Evolutionary conservation across 2,888 invertebrate species (phyloP).

Genomic region (Macaria notata): DNA sequence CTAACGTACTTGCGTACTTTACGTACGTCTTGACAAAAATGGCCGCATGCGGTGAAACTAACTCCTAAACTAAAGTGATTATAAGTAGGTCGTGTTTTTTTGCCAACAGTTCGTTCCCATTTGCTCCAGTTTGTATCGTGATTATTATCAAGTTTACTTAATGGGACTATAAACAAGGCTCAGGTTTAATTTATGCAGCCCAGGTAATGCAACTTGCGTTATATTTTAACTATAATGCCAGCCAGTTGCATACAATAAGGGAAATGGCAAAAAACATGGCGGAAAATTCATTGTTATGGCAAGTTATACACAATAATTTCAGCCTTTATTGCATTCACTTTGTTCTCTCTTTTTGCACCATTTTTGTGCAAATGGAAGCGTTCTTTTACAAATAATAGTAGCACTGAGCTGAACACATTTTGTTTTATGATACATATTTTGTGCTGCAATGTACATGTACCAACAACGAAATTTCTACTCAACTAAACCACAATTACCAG

Average conservation of each 20-base stretch:
- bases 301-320: conserved; percentile 11
- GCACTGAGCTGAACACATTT: neutral
- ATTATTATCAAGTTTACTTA: conserved; percentile 33
- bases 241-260: conserved; percentile 12
- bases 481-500: too few species aligned
- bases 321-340: conserved; percentile 7
- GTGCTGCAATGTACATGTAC: neutral
- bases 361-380: neutral
- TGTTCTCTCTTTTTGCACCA: conserved; percentile 3
- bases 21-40: conserved; percentile 1
- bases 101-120: conserved; percentile 16
- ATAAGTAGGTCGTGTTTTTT: conserved; percentile 8
- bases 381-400: conserved; percentile 1
- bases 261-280: conserved; percentile 18
- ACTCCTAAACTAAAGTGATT: conserved; percentile 5
- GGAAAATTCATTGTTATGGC: conserved; percentile 13
- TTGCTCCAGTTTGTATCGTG: conserved; percentile 16
- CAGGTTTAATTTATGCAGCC: conserved; percentile 38
- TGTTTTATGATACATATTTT: neutral
- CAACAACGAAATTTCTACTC: too few species aligned
- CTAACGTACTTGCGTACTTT: neutral
- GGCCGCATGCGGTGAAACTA: conserved; percentile 5
- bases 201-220: conserved; percentile 35
- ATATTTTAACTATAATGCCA: conserved; percentile 35
- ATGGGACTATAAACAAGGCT: conserved; percentile 39